Conservation (phyloP, 2,113 vertebrate species). For the Typhlomys cinereus region DNA sequence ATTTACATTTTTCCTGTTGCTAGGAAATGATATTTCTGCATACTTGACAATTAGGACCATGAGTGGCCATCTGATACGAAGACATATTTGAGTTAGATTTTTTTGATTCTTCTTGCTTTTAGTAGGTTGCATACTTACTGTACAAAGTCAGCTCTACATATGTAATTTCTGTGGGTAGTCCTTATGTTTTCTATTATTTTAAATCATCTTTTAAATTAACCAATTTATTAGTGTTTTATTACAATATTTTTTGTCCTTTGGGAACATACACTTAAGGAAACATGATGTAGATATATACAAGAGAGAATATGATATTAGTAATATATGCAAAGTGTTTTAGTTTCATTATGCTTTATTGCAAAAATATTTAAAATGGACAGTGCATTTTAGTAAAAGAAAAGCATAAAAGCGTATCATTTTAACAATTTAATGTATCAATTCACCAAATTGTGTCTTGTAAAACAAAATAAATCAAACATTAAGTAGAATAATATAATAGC, state of each 20-base stretch:
- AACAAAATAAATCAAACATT: not conserved
- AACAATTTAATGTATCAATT: not conserved
- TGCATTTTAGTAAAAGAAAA: slow-evolving; percentile 19
- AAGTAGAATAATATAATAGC: not conserved
- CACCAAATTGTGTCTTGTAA: slow-evolving; percentile 19
- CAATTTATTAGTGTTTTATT: slow-evolving; percentile 14
- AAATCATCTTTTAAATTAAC: slow-evolving; percentile 43
- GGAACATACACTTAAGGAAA: too few relatives aligned
- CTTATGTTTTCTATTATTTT: slow-evolving; percentile 48
- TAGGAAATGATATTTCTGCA: slow-evolving; percentile 81
- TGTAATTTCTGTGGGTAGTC: slow-evolving; percentile 26
- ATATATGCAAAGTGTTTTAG: too few relatives aligned
- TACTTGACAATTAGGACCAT: slow-evolving; percentile 71
- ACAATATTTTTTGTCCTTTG: too few relatives aligned
- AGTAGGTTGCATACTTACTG: slow-evolving; percentile 85
- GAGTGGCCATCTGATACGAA: slow-evolving; percentile 74
- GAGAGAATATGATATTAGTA: too few relatives aligned
- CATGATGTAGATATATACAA: too few relatives aligned
- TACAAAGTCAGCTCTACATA: slow-evolving; percentile 55
- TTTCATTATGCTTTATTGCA: not conserved
- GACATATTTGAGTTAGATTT: slow-evolving; percentile 81
- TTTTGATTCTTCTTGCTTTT: slow-evolving; percentile 83
- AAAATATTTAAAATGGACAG: slow-evolving; percentile 19
- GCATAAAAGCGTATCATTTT: slow-evolving; percentile 13
- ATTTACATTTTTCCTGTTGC: slow-evolving; percentile 86